Base-by-base conservation (phyloP, 2,797 vertebrate species). In the Oceanodroma leucorhoa region DNA sequence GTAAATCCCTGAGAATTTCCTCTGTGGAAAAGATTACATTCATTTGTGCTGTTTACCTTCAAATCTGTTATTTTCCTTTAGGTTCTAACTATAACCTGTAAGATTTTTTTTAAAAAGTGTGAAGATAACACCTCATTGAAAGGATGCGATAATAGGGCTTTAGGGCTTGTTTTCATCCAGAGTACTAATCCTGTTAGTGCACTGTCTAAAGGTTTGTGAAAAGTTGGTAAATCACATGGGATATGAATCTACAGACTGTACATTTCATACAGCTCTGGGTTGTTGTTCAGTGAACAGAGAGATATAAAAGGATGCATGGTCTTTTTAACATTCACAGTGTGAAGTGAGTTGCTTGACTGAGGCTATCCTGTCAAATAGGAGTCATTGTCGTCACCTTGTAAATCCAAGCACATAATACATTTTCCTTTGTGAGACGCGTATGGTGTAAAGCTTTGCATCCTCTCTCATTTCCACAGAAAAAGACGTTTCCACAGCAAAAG, bases 131-230 rank as follows among this genome's bases (percentile, higher is more conserved):
- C 48, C 30, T n/a, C 10, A 45, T 93, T 96, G 82, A 91, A 94
- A 92, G 45, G 71, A 89, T 85, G 61, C 4, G 16, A 83, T 96
- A 93, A 78, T 92, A 94, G 85, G 50, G 48, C 71, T 95, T 92
- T 95, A 87, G 86, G 91, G 57, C 34, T 85, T 83, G 64, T 96
- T 96, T 96, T 90, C 79, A 83, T 89, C 51, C 85, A 62, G 70
- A 83, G 89, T 91, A 77, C 57, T 96, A 91, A 96, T 94, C 89
- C 82, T 90, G 61, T 96, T 95, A 92, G 29, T 67, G 61, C 61
- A 92, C 92, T 93, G 61, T 90, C 93, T 92, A 94, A 92, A 90
- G 78, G 51, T 95, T 93, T 87, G 55, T 78, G 79, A 36, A 70
- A 95, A 94, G 78, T 94, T 87, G 62, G 86, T 92, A 90, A 94